Percentiles rank a stretch among this genome's conserved stretches.
Evolutionary conservation across 1,140 invertebrate genomes (phyloP).

Genomic region (Condylostylus longicornis): DNA sequence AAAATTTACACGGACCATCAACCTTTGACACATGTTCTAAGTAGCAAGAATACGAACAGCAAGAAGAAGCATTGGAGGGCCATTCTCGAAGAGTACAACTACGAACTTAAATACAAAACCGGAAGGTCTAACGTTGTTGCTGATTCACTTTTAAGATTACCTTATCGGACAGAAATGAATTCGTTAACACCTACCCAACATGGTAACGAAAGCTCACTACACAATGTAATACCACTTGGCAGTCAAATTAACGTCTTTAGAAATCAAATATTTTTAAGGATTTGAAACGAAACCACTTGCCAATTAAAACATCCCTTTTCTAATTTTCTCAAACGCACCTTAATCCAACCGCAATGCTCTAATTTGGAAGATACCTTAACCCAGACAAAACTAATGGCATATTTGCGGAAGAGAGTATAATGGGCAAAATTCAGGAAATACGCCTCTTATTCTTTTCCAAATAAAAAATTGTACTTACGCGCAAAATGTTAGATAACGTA

Average conservation of each 20-base stretch:
- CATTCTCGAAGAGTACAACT: constrained; percentile 21
- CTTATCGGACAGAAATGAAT: constrained; percentile 6
- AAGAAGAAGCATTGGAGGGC: constrained; percentile 28
- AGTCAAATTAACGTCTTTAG: constrained; percentile 10
- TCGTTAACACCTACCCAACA: constrained; percentile 4
- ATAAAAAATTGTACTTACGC: too few relatives aligned
- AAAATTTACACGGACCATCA: constrained; percentile 23
- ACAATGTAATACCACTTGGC: constrained; percentile 6
- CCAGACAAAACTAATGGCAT: too few relatives aligned
- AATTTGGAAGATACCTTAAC: too few relatives aligned
- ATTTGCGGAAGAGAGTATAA: too few relatives aligned
- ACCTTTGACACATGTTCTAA: constrained; percentile 28
- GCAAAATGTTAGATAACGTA: too few relatives aligned
- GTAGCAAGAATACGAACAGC: constrained; percentile 25
- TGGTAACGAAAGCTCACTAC: constrained; percentile 8
- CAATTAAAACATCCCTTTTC: too few relatives aligned
- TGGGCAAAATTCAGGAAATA: too few relatives aligned
- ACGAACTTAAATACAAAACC: constrained; percentile 23
- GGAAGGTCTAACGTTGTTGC: constrained; percentile 17
- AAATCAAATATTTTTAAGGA: constrained; percentile 12
- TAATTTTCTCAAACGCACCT: too few relatives aligned
- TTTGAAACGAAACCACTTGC: too few relatives aligned
- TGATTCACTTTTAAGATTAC: constrained; percentile 10
- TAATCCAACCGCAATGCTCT: too few relatives aligned
- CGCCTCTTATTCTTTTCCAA: too few relatives aligned